phyloP scores from a whole-genome alignment of 1,140 invertebrate genomes.

The Drosophila nigromelanica region DNA sequence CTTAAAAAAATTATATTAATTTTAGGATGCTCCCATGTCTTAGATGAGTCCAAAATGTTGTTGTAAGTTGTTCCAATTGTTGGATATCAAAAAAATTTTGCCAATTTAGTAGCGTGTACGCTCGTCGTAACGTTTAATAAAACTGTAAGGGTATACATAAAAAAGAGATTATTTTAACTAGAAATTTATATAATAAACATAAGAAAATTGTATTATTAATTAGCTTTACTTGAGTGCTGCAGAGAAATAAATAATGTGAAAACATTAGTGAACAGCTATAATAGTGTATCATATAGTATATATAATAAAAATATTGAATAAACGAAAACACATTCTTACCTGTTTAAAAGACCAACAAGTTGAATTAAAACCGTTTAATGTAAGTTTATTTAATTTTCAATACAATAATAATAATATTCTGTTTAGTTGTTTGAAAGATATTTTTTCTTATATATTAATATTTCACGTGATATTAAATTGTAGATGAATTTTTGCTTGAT shows the following conservation, averaged over 20 bases:
- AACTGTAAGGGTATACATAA: slow-evolving; percentile 46
- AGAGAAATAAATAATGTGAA: slow-evolving; percentile 1
- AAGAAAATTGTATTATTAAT: neutral
- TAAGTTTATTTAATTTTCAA: slow-evolving; percentile 7
- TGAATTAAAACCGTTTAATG: neutral
- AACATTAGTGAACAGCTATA: neutral
- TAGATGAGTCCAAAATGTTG: neutral
- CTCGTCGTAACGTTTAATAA: slow-evolving; percentile 57
- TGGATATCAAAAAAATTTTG: slow-evolving; percentile 1
- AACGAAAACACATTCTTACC: neutral
- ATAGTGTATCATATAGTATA: neutral
- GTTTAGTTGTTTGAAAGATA: neutral
- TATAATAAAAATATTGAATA: too few species aligned
- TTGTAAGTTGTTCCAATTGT: neutral
- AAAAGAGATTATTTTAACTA: neutral
- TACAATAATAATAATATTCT: slow-evolving; percentile 5
- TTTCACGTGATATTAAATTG: slow-evolving; percentile 1
- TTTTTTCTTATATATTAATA: neutral
- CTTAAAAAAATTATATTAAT: neutral
- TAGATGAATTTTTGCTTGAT: neutral
- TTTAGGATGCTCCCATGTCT: neutral
- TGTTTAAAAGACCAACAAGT: neutral
- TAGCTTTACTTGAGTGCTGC: slow-evolving; percentile 9
- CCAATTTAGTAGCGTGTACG: slow-evolving; percentile 52
- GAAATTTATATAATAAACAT: neutral